Evolutionary conservation across 2,113 vertebrate genomes (phyloP), one percentile per base, ranked within the genome.

Genomic region (Serinus canaria): DNA sequence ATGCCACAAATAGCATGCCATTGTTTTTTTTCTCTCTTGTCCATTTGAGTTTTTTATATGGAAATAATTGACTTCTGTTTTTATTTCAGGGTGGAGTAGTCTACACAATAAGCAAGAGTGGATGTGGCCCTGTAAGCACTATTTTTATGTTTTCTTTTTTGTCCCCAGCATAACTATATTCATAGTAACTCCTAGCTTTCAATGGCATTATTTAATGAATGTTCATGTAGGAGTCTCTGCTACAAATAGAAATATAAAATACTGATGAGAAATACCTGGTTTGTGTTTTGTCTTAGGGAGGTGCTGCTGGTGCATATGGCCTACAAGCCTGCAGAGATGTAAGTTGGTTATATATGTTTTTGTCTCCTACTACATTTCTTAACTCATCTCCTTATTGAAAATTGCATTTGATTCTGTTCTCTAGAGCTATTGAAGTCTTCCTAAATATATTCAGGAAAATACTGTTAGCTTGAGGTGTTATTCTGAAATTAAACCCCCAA

Each of bases 61-160:
- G n/a, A 76, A 92, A 68, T 95, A 87, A 93, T 22, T 91, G 5
- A n/a, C n/a, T 72, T 80, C 47, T 94, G 35, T 25, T 78, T 96
- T 87, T 63, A 25, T 95, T 97, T 75, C 90, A 97, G 96, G 5
- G 24, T 68, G 94, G 85, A 30, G 35, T 83, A 63, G 94, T 97
- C 64, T 96, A 96, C 58, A 94, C 96, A 70, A 91, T 95, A 90
- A 94, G 92, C 78, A 85, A 27, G 62, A 83, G 13, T 41, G 96
- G 97, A 60, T 97, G 97, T 83, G 90, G 1, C 49, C 94, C 96
- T 81, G 97, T 97, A 97, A 97, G 96, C 22, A 86, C 18, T 66
- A 55, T 58, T 84, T 43, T 83, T 73, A 46, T 1, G 1, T 69
- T 92, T 72, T 37, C 4, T 47, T 41, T 69, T 68, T 52, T 83